A percentile compares a stretch with the other conserved stretches of the same genome.
Conservation (phyloP, 2,113 vertebrate species). For the Ondatra zibethicus region DNA sequence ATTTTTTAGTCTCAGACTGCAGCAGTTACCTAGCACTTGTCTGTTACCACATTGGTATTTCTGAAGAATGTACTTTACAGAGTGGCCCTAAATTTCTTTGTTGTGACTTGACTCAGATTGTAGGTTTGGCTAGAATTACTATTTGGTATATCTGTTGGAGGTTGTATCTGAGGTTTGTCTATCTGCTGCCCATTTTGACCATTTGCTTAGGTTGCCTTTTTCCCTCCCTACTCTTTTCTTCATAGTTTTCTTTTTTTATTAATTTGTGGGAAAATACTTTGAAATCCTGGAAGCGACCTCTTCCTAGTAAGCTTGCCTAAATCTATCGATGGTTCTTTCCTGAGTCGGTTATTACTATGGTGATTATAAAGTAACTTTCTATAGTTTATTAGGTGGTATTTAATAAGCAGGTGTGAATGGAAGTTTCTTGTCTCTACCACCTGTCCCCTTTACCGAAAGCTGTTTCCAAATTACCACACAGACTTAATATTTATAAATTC, state of each 20-base stretch:
- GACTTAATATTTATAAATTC: too few species aligned
- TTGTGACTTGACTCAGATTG: neutral
- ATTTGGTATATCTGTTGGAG: neutral
- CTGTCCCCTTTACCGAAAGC: too few species aligned
- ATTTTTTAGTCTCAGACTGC: neutral
- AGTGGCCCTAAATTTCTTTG: neutral
- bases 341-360: neutral
- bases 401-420: neutral
- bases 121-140: neutral
- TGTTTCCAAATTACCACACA: too few species aligned
- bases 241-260: neutral
- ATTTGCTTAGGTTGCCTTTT: neutral
- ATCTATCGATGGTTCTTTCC: neutral
- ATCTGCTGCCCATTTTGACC: neutral
- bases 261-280: neutral
- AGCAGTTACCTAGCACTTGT: neutral
- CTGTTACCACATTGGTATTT: neutral
- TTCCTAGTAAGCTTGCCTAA: neutral
- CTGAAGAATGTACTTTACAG: neutral
- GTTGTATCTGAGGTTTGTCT: neutral
- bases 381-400: neutral
- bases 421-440: too few species aligned
- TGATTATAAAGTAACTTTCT: neutral
- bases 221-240: neutral
- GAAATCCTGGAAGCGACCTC: neutral